phyloP scores from a whole-genome alignment of 2,113 vertebrate species.

The Gambusia holbrooki region DNA sequence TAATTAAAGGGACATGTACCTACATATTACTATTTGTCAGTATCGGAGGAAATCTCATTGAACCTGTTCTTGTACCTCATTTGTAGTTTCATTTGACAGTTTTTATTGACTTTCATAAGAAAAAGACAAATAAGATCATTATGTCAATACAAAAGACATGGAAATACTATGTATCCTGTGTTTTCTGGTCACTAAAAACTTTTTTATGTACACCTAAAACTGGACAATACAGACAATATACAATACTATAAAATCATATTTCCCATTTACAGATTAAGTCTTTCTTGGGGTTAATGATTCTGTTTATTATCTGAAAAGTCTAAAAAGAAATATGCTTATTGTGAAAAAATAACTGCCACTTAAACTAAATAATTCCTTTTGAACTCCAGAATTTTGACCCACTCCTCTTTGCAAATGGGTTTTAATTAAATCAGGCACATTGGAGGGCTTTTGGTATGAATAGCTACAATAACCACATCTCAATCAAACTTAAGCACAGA shows the following conservation, averaged over 20 bases:
- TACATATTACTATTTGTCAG: no score
- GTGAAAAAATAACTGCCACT: neutral
- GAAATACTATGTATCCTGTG: neutral
- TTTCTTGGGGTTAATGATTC: neutral
- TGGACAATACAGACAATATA: neutral
- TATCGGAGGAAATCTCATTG: neutral
- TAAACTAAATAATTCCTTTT: neutral
- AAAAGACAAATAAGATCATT: neutral
- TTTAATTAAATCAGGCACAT: neutral
- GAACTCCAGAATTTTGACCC: neutral
- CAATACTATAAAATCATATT: neutral
- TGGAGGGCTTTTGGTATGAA: neutral
- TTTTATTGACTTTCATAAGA: neutral
- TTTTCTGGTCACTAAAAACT: neutral
- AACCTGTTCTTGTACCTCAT: neutral
- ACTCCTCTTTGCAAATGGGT: neutral
- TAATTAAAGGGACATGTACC: constrained; percentile 70
- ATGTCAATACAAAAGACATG: neutral
- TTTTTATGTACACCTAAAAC: neutral
- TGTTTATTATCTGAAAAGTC: neutral
- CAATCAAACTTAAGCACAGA: neutral
- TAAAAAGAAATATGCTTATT: neutral
- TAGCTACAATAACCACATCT: neutral
- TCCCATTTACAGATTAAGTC: neutral
- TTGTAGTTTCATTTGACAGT: neutral